Conservation (phyloP, 2,113 vertebrate species). For the Callorhinus ursinus region DNA sequence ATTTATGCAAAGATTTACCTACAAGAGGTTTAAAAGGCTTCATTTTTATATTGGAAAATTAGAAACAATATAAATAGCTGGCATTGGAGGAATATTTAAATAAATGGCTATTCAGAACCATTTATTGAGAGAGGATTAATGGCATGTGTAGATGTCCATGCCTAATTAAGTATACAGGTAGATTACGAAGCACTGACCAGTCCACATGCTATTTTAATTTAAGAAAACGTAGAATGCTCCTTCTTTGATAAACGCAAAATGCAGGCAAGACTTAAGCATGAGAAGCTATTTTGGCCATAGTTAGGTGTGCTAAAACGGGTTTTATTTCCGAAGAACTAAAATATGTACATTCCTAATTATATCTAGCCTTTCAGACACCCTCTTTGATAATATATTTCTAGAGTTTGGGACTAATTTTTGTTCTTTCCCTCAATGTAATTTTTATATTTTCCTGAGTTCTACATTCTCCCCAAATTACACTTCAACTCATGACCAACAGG, state of each 20-base stretch:
- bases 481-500: background rate
- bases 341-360: background rate
- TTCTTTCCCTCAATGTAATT: background rate
- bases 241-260: background rate
- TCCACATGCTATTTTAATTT: background rate
- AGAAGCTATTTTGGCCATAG: background rate
- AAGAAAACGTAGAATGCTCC: background rate
- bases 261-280: background rate
- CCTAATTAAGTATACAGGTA: background rate
- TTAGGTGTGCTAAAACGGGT: background rate
- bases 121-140: conserved; percentile 40
- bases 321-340: conserved; percentile 18
- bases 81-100: conserved; percentile 1
- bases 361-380: background rate
- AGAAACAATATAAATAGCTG: conserved; percentile 8
- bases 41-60: background rate
- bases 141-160: background rate
- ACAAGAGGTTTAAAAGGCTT: background rate
- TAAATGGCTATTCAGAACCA: conserved; percentile 8
- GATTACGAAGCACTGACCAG: background rate
- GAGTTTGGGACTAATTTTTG: background rate
- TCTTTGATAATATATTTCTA: background rate
- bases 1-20: background rate
- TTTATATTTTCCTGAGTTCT: background rate
- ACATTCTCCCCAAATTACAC: background rate